Conservation (phyloP, 1,140 invertebrate species). For the Ceratoteleas bidentatus region DNA sequence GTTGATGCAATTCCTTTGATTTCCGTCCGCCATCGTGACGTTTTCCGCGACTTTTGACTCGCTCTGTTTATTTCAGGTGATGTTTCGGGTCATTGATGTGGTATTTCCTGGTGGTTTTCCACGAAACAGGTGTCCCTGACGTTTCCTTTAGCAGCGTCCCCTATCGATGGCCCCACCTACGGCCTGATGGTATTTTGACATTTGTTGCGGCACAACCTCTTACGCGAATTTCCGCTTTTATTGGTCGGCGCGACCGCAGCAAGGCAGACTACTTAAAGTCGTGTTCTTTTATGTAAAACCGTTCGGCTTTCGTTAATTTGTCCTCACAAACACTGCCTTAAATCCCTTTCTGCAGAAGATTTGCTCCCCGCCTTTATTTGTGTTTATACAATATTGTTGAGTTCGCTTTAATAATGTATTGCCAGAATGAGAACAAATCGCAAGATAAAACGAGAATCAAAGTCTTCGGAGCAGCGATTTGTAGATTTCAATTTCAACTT, state of each 20-base stretch:
- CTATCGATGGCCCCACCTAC: slow-evolving; percentile 5
- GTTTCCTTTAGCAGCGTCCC: slow-evolving; percentile 9
- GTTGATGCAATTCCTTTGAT: slow-evolving; percentile 21
- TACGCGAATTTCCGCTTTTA: background rate
- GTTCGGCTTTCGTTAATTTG: too few relatives aligned
- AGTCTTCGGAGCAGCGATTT: too few relatives aligned
- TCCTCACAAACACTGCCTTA: too few relatives aligned
- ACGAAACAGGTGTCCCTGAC: slow-evolving; percentile 19
- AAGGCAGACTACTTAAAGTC: too few relatives aligned
- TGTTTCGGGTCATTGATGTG: slow-evolving; percentile 18
- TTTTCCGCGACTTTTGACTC: slow-evolving; percentile 18
- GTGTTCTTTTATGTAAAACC: too few relatives aligned
- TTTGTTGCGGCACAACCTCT: slow-evolving; percentile 4
- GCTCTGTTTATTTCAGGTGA: slow-evolving; percentile 17
- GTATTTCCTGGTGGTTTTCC: background rate
- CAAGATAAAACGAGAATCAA: too few relatives aligned
- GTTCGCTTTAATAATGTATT: too few relatives aligned
- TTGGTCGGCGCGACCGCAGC: background rate
- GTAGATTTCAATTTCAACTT: too few relatives aligned
- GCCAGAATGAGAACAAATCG: too few relatives aligned
- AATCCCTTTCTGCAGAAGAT: too few relatives aligned
- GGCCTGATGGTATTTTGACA: slow-evolving; percentile 21
- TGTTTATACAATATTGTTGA: too few relatives aligned
- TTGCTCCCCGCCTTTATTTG: too few relatives aligned
- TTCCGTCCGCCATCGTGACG: slow-evolving; percentile 12